These are phyloP conservation scores for Nomada ferruginata DNA, from an alignment of 2,888 invertebrate species.

Conservation along the genomic window DNA sequence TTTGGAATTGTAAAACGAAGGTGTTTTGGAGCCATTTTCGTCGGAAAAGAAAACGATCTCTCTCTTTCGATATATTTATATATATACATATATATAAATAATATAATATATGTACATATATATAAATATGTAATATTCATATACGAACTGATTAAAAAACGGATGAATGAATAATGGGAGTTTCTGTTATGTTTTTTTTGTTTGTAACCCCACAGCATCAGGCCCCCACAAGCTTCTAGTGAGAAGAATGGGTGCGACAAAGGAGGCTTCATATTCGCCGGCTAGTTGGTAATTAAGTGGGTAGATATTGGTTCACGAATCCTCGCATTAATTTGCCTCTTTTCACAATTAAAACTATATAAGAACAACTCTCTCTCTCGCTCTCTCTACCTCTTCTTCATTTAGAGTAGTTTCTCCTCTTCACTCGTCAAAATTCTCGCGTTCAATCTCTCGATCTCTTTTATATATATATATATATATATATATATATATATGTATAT, in stretches of 20 bases:
- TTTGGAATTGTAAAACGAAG: slow-evolving; percentile 72
- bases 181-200: slow-evolving; percentile 53
- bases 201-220: slow-evolving; percentile 66
- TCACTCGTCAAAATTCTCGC: slow-evolving; percentile 68
- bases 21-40: slow-evolving; percentile 68
- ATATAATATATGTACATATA: slow-evolving; percentile 67
- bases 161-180: slow-evolving; percentile 72
- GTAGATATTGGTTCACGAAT: slow-evolving; percentile 72
- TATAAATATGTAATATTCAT: slow-evolving; percentile 67
- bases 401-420: slow-evolving; percentile 70
- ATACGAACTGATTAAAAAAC: slow-evolving; percentile 69
- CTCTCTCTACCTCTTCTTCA: slow-evolving; percentile 59
- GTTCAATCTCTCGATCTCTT: slow-evolving; percentile 61
- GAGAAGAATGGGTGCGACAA: slow-evolving; percentile 62
- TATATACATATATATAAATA: slow-evolving; percentile 59
- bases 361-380: slow-evolving; percentile 75
- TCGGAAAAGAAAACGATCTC: slow-evolving; percentile 52
- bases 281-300: slow-evolving; percentile 70
- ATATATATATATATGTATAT: slow-evolving; percentile 51
- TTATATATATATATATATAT: slow-evolving; percentile 66
- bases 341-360: slow-evolving; percentile 78
- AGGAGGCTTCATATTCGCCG: slow-evolving; percentile 75
- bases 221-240: slow-evolving; percentile 57
- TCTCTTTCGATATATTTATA: slow-evolving; percentile 44
- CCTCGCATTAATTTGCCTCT: slow-evolving; percentile 72